phyloP scores from a whole-genome alignment of 2,888 invertebrate species.

The Brachypterus glaber region DNA sequence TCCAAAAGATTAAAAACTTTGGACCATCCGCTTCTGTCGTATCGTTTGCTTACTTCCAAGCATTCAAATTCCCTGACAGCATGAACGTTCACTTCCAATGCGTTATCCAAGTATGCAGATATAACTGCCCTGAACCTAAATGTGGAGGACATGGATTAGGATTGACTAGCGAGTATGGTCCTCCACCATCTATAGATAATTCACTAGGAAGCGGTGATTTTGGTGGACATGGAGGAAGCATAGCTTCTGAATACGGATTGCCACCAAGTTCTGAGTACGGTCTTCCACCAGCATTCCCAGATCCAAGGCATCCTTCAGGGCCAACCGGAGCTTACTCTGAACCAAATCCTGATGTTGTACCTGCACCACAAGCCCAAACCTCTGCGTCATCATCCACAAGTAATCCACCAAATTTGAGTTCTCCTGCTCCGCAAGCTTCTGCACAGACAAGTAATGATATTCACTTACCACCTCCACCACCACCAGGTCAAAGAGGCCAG shows the following conservation, averaged over 20 bases:
- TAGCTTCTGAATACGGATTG: constrained; percentile 58
- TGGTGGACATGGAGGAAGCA: constrained; percentile 38
- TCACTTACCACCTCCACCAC: constrained; percentile 74
- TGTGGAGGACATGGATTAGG: constrained; percentile 59
- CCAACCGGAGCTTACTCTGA: constrained; percentile 76
- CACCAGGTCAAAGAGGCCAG: constrained; percentile 66
- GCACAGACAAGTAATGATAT: constrained; percentile 55
- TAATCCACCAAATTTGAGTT: constrained; percentile 49
- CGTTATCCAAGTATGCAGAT: constrained; percentile 88
- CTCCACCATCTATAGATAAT: constrained; percentile 43
- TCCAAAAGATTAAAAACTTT: constrained; percentile 93
- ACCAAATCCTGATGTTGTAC: constrained; percentile 69
- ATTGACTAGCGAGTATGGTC: constrained; percentile 54
- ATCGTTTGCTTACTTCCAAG: constrained; percentile 92
- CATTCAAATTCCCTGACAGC: constrained; percentile 93
- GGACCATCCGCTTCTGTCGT: constrained; percentile 90
- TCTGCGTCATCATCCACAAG: constrained; percentile 59
- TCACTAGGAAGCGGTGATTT: constrained; percentile 37
- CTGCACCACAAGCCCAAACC: constrained; percentile 73
- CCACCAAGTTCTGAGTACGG: constrained; percentile 60
- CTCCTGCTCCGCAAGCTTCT: constrained; percentile 44
- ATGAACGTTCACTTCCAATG: constrained; percentile 98
- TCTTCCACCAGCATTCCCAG: constrained; percentile 73
- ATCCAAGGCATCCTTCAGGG: constrained; percentile 80
- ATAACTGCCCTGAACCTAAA: constrained; percentile 88